Evolutionary conservation across 2,113 vertebrate genomes (phyloP).

Genomic region (Cyanoliseus patagonus): DNA sequence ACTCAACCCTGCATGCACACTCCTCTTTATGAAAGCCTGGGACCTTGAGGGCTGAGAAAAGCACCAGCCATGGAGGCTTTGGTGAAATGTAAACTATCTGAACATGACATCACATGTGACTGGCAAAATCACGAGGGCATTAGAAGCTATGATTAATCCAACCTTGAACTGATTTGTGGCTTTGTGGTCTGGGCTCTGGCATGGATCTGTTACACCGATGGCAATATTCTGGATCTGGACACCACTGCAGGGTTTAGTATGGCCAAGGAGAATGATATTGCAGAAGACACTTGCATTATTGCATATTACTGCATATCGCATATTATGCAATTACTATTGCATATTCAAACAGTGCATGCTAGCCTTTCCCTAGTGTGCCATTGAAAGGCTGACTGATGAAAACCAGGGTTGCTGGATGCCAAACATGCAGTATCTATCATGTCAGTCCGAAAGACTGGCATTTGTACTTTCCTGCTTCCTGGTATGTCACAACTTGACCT

Average conservation of each 20-base stretch:
- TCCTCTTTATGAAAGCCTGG: neutral
- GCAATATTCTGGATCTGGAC: neutral
- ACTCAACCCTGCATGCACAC: accelerated
- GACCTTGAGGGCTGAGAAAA: neutral
- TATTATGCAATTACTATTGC: neutral
- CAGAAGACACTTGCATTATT: neutral
- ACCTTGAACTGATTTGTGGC: neutral
- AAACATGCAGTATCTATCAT: neutral
- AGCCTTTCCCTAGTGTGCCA: neutral
- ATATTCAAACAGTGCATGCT: neutral
- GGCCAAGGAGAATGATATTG: neutral
- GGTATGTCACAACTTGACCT: neutral
- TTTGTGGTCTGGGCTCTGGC: neutral
- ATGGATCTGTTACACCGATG: neutral
- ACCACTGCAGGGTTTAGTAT: neutral
- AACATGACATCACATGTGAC: neutral
- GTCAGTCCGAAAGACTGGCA: neutral
- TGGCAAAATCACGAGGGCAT: neutral
- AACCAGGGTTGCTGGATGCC: neutral
- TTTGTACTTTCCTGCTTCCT: neutral
- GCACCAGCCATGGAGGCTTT: neutral
- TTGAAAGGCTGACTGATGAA: neutral
- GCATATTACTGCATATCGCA: neutral
- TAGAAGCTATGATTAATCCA: neutral
- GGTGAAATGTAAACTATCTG: neutral